Evolutionary conservation across 2,888 invertebrate genomes (phyloP).

Genomic region (Troides oblongomaculatus): DNA sequence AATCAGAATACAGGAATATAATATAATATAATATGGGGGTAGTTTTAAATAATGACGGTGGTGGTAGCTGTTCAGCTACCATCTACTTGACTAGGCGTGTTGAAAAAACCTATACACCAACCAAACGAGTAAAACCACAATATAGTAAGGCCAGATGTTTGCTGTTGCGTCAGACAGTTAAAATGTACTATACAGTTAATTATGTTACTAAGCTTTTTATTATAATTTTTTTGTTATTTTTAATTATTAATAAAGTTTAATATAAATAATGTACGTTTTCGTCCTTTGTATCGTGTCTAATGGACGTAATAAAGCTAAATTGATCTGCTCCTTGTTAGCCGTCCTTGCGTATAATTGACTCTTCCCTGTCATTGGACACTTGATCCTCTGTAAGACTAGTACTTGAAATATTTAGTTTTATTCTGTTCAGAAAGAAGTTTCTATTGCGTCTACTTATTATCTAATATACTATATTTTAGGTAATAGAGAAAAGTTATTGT

Average conservation of each 20-base stretch:
- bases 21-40: no score
- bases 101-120: no score
- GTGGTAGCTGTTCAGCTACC: no score
- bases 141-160: no score
- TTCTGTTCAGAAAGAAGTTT: slow-evolving; percentile 32
- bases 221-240: no score
- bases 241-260: not conserved
- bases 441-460: slow-evolving; percentile 5
- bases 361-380: slow-evolving; percentile 72
- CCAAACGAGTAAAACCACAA: no score
- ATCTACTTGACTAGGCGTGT: no score
- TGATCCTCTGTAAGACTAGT: slow-evolving; percentile 45
- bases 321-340: slow-evolving; percentile 73
- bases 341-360: slow-evolving; percentile 78
- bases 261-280: slow-evolving; percentile 19
- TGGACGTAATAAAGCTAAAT: slow-evolving; percentile 71
- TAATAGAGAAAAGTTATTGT: not conserved
- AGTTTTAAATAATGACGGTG: no score
- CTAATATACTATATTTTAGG: not conserved
- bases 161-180: no score
- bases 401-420: slow-evolving; percentile 60
- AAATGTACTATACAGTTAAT: no score
- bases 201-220: no score
- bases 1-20: no score
- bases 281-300: slow-evolving; percentile 37